Conservation (phyloP, 2,113 vertebrate species). For the Callionymus lyra region DNA sequence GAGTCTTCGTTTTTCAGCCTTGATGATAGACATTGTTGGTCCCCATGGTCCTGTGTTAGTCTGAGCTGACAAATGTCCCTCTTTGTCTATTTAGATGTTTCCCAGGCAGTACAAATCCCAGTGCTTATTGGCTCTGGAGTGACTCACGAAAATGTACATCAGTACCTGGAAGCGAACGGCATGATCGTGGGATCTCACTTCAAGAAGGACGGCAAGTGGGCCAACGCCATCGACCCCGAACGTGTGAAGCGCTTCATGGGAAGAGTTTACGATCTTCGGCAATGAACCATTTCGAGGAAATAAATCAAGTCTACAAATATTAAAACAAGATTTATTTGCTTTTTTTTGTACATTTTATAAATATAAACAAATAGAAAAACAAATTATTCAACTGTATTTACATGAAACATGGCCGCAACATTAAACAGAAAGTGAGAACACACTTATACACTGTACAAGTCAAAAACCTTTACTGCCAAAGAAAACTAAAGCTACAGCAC, state of each 20-base stretch:
- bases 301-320: slow-evolving; percentile 3
- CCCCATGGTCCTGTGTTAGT: no score
- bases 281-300: no score
- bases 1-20: no score
- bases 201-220: slow-evolving; percentile 75
- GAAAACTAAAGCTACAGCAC: slow-evolving; percentile 5
- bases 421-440: slow-evolving; percentile 1
- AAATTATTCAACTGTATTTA: slow-evolving; percentile 33
- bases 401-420: slow-evolving; percentile 7
- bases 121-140: slow-evolving; percentile 80
- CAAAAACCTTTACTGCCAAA: slow-evolving; percentile 14
- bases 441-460: slow-evolving; percentile 4
- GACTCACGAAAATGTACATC: slow-evolving; percentile 68
- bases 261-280: no score
- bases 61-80: not conserved
- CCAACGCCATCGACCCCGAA: slow-evolving; percentile 63
- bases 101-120: slow-evolving; percentile 52
- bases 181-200: slow-evolving; percentile 81
- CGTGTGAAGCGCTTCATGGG: slow-evolving; percentile 71
- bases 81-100: slow-evolving; percentile 62
- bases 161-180: slow-evolving; percentile 54
- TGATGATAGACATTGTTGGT: no score
- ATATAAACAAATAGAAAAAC: slow-evolving; percentile 36
- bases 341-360: slow-evolving; percentile 50
- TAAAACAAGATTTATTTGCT: slow-evolving; percentile 41